Evolutionary conservation across 2,113 vertebrate species (phyloP).

Genomic region (Notothenia coriiceps): DNA sequence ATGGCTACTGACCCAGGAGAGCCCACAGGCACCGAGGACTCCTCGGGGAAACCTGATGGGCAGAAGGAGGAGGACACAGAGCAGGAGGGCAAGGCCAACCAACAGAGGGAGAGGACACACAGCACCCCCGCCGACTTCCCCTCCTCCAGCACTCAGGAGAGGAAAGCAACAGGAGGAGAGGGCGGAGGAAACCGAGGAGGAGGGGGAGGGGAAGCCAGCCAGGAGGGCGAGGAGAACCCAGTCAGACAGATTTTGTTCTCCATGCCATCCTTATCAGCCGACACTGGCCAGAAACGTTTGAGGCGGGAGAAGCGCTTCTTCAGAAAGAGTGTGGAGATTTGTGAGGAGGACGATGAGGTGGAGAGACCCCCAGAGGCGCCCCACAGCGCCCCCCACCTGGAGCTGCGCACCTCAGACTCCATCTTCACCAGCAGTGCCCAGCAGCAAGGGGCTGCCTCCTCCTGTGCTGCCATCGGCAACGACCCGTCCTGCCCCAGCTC

Average conservation of each 20-base stretch:
- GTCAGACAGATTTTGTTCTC: slow-evolving; percentile 66
- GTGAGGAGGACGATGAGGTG: slow-evolving; percentile 86
- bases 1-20: slow-evolving; percentile 96
- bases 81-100: slow-evolving; percentile 61
- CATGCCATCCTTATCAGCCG: slow-evolving; percentile 63
- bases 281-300: slow-evolving; percentile 77
- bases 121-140: slow-evolving; percentile 73
- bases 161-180: slow-evolving; percentile 44
- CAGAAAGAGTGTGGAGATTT: slow-evolving; percentile 91
- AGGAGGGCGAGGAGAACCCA: slow-evolving; percentile 61
- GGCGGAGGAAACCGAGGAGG: slow-evolving; percentile 60
- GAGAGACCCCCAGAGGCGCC: slow-evolving; percentile 62
- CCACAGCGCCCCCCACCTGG: slow-evolving; percentile 77
- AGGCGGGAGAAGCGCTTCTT: slow-evolving; percentile 90
- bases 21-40: slow-evolving; percentile 89
- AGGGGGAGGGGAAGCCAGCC: slow-evolving; percentile 69
- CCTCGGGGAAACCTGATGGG: slow-evolving; percentile 91
- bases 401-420: slow-evolving; percentile 76
- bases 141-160: slow-evolving; percentile 71
- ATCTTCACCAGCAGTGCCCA: slow-evolving; percentile 74
- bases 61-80: slow-evolving; percentile 76
- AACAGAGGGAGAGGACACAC: slow-evolving; percentile 73
- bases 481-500: slow-evolving; percentile 57
- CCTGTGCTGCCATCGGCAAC: slow-evolving; percentile 63
- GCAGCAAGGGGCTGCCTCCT: slow-evolving; percentile 62